Conservation (phyloP, 1,140 invertebrate genomes). For the Drosophila serrata region DNA sequence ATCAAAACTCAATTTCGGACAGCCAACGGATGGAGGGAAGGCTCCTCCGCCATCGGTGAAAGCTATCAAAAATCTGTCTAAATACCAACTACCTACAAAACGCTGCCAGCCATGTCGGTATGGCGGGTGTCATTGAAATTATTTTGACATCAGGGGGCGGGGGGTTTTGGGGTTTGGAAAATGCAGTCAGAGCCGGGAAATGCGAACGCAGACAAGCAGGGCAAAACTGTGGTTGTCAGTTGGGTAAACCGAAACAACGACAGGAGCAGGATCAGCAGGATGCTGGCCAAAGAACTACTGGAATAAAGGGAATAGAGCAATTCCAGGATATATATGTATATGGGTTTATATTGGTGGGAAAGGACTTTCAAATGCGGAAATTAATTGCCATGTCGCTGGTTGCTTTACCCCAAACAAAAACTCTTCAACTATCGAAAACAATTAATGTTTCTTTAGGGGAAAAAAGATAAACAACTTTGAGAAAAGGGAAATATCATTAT, state of each 20-base stretch:
- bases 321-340: background rate
- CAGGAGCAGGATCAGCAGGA: constrained; percentile 15
- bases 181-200: constrained; percentile 38
- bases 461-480: background rate
- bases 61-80: constrained; percentile 77
- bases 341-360: background rate
- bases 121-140: constrained; percentile 73
- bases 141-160: constrained; percentile 69
- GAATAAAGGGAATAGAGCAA: background rate
- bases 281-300: background rate
- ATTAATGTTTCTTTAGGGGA: constrained; percentile 3
- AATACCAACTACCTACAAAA: constrained; percentile 34
- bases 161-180: constrained; percentile 6
- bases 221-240: constrained; percentile 65
- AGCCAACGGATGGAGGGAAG: constrained; percentile 2
- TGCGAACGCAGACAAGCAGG: constrained; percentile 10
- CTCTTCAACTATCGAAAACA: background rate
- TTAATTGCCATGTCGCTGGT: constrained; percentile 1
- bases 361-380: constrained; percentile 4
- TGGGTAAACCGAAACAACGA: constrained; percentile 52
- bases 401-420: background rate
- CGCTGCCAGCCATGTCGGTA: constrained; percentile 32
- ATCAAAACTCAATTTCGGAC: constrained; percentile 78
- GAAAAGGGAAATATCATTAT: no score
- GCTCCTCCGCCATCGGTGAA: no score